Base-by-base conservation (phyloP, 2,797 vertebrate genomes). In the Vespertilio murinus region DNA sequence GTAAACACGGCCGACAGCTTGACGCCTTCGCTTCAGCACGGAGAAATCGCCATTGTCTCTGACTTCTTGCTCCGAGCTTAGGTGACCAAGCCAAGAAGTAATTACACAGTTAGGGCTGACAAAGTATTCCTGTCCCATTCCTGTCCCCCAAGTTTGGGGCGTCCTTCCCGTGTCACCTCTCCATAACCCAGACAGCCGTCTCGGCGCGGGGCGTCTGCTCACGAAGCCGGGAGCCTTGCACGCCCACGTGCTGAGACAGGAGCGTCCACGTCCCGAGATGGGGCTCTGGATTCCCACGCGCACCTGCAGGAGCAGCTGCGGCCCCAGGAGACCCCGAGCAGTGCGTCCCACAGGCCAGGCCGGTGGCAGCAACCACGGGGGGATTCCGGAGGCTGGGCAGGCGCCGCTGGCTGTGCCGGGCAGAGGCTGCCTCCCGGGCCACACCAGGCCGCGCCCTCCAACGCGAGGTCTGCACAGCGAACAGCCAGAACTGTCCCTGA, bases 101-200 rank as follows among this genome's bases (percentile, higher is more conserved):
- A 98, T 99, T 98, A 98, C 97, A 97, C 98, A 98, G 98, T 99
- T 98, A 98, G 98, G 98, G 96, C 96, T 98, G 98, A 98, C 97
- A 93, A 97, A 97, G 96, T 97, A 94, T 98, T 98, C 98, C 98
- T 98, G 97, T 96, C 97, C 98, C 98, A 98, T 98, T 98, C 98
- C 96, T 98, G 97, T 61, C 40, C 95, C 38, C 33, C 93, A 96
- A 90, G 88, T 97, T 97, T 97, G 94, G 85, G 95, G 89, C 67
- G 84, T 59, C 97, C 98, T 97, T 95, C 95, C 95, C 88, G 90
- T 2, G 56, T 28, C 94, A 94, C 94, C 97, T 98, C 97, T 94
- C 85, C 98, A 98, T 98, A 98, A 97, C 90, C 84, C 93, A 96
- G 95, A 30, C 59, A 3, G 86, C 97, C 96, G 54, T 97, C 97